A percentile compares a stretch with the other conserved stretches of the same genome.
Conservation (phyloP, 2,888 invertebrate species). For the Helicoverpa assulta region DNA sequence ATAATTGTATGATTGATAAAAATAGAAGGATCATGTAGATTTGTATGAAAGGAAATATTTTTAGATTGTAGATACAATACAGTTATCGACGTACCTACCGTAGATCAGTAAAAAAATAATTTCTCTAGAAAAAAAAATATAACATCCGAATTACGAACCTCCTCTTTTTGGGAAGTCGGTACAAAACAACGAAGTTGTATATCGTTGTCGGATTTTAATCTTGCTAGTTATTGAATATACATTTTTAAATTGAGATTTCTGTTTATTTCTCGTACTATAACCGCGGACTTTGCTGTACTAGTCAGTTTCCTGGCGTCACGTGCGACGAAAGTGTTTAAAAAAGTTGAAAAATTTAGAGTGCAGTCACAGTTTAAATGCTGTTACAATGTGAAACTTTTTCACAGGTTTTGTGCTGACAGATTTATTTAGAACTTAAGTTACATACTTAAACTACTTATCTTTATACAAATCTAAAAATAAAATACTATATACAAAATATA, state of each 20-base stretch:
- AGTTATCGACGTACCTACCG: no score
- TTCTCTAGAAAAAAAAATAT: no score
- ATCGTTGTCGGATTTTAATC: no score
- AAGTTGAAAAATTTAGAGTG: slow-evolving; percentile 38
- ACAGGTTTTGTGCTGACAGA: slow-evolving; percentile 15
- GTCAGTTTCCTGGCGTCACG: slow-evolving; percentile 32
- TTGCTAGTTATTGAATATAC: not conserved
- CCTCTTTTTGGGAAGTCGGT: no score
- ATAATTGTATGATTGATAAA: no score
- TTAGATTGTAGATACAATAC: not conserved
- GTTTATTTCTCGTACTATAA: not conserved
- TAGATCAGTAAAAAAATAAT: no score
- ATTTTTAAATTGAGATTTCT: slow-evolving; percentile 4
- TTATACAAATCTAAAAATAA: no score
- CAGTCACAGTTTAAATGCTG: slow-evolving; percentile 36
- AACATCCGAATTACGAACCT: no score
- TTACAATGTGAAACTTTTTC: slow-evolving; percentile 16
- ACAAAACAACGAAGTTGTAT: no score
- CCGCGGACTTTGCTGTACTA: slow-evolving; percentile 19
- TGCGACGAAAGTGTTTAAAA: slow-evolving; percentile 37
- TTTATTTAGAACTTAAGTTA: not conserved
- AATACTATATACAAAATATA: no score
- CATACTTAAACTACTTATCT: no score
- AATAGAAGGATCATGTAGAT: no score
- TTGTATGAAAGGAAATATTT: not conserved